Base-by-base conservation (phyloP, 2,888 invertebrate genomes). In the Heliconius charithonia region DNA sequence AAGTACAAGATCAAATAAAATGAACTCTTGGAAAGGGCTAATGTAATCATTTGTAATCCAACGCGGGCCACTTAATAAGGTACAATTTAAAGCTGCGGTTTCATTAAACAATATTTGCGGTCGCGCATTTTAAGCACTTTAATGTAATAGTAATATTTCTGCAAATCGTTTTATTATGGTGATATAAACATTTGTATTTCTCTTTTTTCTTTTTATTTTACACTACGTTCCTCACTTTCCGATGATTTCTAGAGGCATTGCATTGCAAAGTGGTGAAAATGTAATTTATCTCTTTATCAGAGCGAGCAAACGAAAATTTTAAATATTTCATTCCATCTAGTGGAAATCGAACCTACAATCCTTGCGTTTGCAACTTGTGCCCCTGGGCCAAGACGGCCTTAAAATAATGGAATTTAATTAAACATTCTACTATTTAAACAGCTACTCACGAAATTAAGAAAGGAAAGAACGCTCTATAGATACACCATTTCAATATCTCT, bases 51-150 rank as follows among this genome's bases (percentile, higher is more conserved):
- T 87, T 85, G 85, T 87, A 86, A 87, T 83, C 83, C 81, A 85
- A 85, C 79, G 84, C 84, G 75, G 78, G 75, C 75, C 75, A 82
- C 82, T 85, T 88, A 85, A 89, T 88, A 87, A 86, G 85, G 83
- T 82, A 82, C 76, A 83, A 79, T 83, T 85, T 85, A 86, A 87
- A 87, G 86, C 83, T 87, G 90, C 86, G 90, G 89, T 89, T 84
- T 81, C 81, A 80, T 78, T 82, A 83, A 81, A 83, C 82, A 85
- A 84, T 86, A 86, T 82, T 85, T 88, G 90, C 85, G 89, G 90
- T 88, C 82, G 83, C 82, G 78, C 81, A 81, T 82, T 70, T 75
- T 66, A 76, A 74, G 65, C 37, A 22, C 37, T 77, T 80, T 80
- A 84, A 86, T 87, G 83, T 32, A 37, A 25, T 37, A 81, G 82